Conservation (phyloP, 92 coral and sea anemone genomes). For the Epizoanthus scotinus region DNA sequence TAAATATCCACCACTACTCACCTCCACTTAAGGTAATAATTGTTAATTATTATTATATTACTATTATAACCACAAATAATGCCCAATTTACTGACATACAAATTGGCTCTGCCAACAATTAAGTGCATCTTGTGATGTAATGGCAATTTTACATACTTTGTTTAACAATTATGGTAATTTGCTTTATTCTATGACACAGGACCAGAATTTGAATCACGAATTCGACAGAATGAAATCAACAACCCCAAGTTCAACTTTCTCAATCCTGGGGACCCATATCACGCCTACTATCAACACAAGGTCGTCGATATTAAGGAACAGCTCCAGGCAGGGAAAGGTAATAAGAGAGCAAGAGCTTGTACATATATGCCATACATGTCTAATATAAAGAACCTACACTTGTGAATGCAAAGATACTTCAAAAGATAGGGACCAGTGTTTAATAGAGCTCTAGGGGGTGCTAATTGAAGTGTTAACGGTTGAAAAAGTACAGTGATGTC, state of each 20-base stretch:
- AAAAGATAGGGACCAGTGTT: no score
- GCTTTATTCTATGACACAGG: slow-evolving; percentile 53
- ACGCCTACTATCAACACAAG: slow-evolving; percentile 98
- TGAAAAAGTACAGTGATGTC: no score
- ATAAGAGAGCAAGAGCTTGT: no score
- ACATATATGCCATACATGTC: no score
- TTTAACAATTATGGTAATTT: no score
- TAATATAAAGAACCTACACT: no score
- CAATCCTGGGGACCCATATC: slow-evolving; percentile 96
- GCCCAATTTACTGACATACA: not conserved
- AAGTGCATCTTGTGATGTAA: not conserved
- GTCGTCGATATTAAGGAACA: slow-evolving; percentile 87
- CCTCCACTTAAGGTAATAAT: no score
- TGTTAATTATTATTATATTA: no score
- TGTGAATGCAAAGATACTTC: no score
- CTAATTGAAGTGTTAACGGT: no score
- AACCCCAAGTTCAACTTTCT: slow-evolving; percentile 98
- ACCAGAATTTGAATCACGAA: slow-evolving; percentile 94
- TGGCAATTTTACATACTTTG: not conserved
- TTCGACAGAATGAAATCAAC: slow-evolving; percentile 97
- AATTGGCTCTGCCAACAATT: not conserved
- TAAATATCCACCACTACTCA: no score
- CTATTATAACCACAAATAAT: not conserved
- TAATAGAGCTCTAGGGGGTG: no score
- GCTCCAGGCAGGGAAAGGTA: slow-evolving; percentile 86